A percentile compares a stretch with the other conserved stretches of the same genome.
Evolutionary conservation across 2,113 vertebrate species (phyloP).

Genomic region (Eretmochelys imbricata): DNA sequence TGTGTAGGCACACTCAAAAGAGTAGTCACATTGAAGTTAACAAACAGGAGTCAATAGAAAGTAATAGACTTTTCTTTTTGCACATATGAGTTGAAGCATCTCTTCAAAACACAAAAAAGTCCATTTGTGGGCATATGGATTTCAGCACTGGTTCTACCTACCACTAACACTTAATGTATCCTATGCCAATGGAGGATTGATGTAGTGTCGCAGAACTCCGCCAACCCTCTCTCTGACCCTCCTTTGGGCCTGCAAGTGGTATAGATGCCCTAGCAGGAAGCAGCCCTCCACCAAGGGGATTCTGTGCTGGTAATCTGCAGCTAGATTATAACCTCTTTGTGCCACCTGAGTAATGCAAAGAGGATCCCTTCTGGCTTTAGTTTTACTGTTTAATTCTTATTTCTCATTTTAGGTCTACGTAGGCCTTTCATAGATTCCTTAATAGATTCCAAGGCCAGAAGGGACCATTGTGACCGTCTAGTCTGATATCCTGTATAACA

Average conservation of each 20-base stretch:
- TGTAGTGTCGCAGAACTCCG: neutral
- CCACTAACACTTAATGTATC: neutral
- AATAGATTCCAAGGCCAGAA: neutral
- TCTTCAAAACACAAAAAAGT: neutral
- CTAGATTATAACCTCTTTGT: neutral
- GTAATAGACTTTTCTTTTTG: neutral
- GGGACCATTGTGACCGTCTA: neutral
- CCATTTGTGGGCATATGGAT: neutral
- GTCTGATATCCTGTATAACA: neutral
- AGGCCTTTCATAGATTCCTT: neutral
- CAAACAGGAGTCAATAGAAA: neutral
- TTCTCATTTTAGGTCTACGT: neutral
- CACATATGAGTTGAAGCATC: rapidly evolving
- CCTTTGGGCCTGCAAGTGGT: neutral
- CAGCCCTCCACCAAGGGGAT: neutral
- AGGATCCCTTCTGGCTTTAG: rapidly evolving
- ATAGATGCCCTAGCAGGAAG: neutral
- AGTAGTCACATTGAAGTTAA: neutral
- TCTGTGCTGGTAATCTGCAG: neutral
- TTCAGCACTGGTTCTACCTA: neutral
- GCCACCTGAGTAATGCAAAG: neutral
- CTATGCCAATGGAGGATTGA: neutral
- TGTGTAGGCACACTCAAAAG: neutral
- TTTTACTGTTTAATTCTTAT: neutral
- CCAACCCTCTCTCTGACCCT: neutral